A percentile compares a stretch with the other conserved stretches of the same genome.
Conservation (phyloP, 2,797 vertebrate genomes). For the Sorex maritimensis region DNA sequence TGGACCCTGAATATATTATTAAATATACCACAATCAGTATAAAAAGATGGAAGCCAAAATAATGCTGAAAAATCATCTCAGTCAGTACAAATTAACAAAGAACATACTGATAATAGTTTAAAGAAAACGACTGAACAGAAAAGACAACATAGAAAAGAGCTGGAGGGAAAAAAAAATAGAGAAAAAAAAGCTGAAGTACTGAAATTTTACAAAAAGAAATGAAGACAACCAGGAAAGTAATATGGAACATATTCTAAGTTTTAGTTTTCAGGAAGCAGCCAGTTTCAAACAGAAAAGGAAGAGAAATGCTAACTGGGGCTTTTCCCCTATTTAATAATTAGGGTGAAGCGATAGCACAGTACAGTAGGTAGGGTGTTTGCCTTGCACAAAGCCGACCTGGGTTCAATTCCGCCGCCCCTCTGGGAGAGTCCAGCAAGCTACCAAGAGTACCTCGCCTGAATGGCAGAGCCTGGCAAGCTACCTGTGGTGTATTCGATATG, state of each 20-base stretch:
- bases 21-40: constrained; percentile 10
- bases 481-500: too few relatives aligned
- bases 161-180: too few relatives aligned
- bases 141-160: not conserved
- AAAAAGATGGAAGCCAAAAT: constrained; percentile 31
- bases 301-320: not conserved
- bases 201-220: constrained; percentile 61
- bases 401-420: too few relatives aligned
- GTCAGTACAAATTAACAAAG: constrained; percentile 23
- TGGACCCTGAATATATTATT: not conserved
- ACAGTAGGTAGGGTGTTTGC: too few relatives aligned
- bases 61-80: not conserved
- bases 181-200: not conserved
- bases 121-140: constrained; percentile 19
- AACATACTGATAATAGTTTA: constrained; percentile 18
- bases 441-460: too few relatives aligned
- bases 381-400: too few relatives aligned
- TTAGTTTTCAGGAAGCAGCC: constrained; percentile 53
- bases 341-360: too few relatives aligned
- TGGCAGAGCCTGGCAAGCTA: too few relatives aligned
- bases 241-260: constrained; percentile 16
- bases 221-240: constrained; percentile 26
- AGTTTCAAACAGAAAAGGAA: not conserved
- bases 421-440: too few relatives aligned
- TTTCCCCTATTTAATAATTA: too few relatives aligned